phyloP scores from a whole-genome alignment of 2,797 vertebrate genomes.

The Paedocypris micromegethes region DNA sequence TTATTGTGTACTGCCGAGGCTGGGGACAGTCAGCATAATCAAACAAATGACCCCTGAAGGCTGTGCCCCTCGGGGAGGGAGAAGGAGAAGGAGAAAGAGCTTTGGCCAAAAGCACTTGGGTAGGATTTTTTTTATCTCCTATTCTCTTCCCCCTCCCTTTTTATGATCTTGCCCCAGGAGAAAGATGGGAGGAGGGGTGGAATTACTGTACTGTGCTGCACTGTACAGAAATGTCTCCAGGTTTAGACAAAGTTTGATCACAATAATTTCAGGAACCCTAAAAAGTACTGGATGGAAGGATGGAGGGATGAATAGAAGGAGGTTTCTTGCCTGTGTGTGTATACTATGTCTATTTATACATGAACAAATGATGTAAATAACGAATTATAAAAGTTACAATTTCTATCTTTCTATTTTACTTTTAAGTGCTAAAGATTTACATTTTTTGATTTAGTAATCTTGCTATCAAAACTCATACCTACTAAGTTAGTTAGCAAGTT shows the following conservation, averaged over 20 bases:
- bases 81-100: slow-evolving; percentile 40
- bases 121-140: slow-evolving; percentile 53
- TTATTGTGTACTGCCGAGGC: slow-evolving; percentile 87
- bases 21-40: slow-evolving; percentile 87
- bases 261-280: not conserved
- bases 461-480: too few species aligned
- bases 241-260: slow-evolving; percentile 19
- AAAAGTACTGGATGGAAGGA: too few species aligned
- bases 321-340: too few species aligned
- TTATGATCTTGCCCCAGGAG: slow-evolving; percentile 66
- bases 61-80: slow-evolving; percentile 68
- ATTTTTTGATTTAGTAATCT: too few species aligned
- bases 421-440: too few species aligned
- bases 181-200: slow-evolving; percentile 44
- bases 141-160: slow-evolving; percentile 56
- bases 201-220: slow-evolving; percentile 43
- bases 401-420: too few species aligned
- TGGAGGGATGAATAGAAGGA: too few species aligned
- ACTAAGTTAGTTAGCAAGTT: not conserved
- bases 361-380: too few species aligned
- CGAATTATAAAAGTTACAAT: too few species aligned
- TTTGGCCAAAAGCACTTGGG: slow-evolving; percentile 62
- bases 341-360: too few species aligned
- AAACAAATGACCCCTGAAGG: slow-evolving; percentile 91
- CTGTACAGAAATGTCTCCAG: slow-evolving; percentile 45